Conservation (phyloP, 2,888 invertebrate genomes). For the Hybos culiciformis region DNA sequence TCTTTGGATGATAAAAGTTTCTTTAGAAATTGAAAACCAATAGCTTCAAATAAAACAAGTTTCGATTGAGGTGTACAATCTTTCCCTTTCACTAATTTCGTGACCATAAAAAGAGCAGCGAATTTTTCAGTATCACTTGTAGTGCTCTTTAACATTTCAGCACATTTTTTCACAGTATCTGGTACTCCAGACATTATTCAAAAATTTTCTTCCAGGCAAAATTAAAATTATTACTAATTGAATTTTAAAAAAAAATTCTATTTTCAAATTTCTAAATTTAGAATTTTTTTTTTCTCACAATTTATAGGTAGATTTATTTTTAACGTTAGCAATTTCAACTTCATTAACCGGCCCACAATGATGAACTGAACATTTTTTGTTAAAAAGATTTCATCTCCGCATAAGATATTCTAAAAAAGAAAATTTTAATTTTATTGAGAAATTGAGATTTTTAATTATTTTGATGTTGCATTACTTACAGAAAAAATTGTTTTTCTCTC, state of each 20-base stretch:
- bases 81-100: conserved; percentile 73
- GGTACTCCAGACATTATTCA: conserved; percentile 41
- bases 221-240: conserved; percentile 7
- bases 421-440: not conserved
- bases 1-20: conserved; percentile 61
- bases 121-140: conserved; percentile 82
- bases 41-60: conserved; percentile 72
- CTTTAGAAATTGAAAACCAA: conserved; percentile 75
- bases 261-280: conserved; percentile 5
- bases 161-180: conserved; percentile 74
- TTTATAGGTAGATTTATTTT: not conserved
- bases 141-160: conserved; percentile 62
- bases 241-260: not conserved
- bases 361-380: conserved; percentile 14
- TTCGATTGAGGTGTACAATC: conserved; percentile 66
- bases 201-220: conserved; percentile 2
- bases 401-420: no score
- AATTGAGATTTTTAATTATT: not conserved
- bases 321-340: not conserved
- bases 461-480: no score
- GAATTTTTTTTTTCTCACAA: not conserved
- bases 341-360: conserved; percentile 12
- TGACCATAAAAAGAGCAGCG: conserved; percentile 82
- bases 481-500: no score
- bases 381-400: not conserved